Conservation (phyloP, 2,797 vertebrate species). For the Eulemur mongoz region DNA sequence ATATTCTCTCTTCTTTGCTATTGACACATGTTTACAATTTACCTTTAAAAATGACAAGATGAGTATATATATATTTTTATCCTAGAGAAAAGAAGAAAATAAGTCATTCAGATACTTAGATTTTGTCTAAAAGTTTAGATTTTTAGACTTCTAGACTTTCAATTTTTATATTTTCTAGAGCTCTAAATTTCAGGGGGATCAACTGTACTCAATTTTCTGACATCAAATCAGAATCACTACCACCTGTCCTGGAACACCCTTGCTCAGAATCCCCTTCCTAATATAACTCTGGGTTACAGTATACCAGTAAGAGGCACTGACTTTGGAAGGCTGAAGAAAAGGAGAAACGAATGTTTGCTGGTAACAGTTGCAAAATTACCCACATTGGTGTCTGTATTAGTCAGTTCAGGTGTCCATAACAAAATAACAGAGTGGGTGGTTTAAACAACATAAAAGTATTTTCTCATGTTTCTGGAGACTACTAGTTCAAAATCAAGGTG, state of each 20-base stretch:
- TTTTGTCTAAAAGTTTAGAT: background rate
- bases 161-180: background rate
- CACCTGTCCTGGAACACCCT: background rate
- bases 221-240: background rate
- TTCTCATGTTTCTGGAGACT: background rate
- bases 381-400: background rate
- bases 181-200: background rate
- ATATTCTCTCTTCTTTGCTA: background rate
- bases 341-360: background rate
- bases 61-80: background rate
- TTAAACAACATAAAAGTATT: background rate
- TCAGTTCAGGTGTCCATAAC: background rate
- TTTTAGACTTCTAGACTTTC: background rate
- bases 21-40: background rate
- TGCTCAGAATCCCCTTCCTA: background rate
- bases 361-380: background rate
- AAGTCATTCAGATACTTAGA: background rate
- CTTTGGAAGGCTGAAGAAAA: background rate
- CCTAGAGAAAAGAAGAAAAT: background rate
- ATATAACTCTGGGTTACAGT: background rate
- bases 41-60: background rate
- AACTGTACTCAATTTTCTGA: background rate
- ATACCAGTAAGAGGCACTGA: background rate
- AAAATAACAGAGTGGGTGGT: background rate
- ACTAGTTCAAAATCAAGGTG: background rate